Evolutionary conservation across 2,113 vertebrate species (phyloP), one percentile per base, ranked within the genome.

Genomic region (Mirounga angustirostris): DNA sequence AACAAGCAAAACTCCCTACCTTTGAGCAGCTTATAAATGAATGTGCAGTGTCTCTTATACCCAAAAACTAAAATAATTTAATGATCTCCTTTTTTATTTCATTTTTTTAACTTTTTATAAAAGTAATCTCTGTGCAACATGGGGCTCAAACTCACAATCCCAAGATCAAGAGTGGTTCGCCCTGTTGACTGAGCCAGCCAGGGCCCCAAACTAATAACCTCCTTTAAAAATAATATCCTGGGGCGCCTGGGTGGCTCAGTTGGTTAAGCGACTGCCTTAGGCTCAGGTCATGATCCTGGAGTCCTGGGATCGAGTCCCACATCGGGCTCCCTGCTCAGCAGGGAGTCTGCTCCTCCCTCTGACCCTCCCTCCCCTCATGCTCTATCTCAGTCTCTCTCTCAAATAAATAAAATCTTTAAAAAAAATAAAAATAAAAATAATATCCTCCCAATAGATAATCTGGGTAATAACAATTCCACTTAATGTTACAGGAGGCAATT

Each of bases 401-500:
- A 40, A 40, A 40, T 40, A 40, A 40, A 40, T 40, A 40, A 40
- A 40, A 40, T 40, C 36, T 40, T 40, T 40, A 2, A 40, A 40
- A 40, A 40, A 40, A 40, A 40, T 40, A 40, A 40, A 40, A 40
- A 40, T 78, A 78, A 76, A 76, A 76, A 76, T 76, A 76, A 46
- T 78, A 50, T 18, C 74, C 16, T 94, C 63, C 40, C 33, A 84
- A 81, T 0, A 93, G 69, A 84, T 73, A 88, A 91, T 81, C 19
- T 93, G 22, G 40, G 4, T 81, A 7, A 52, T 89, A 85, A 88
- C 0, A 90, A 22, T 52, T 82, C 22, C 50, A 93, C 79, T 90
- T 92, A 92, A 96, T 88, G 89, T 96, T 94, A 96, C 9, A 91
- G 19, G 65, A 87, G 14, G 30, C 14, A 83, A 36, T 88, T 88